A percentile compares a stretch with the other conserved stretches of the same genome.
These are phyloP conservation scores for Hirundo rustica DNA, from an alignment of 2,797 vertebrate genomes.

Conservation along the genomic window DNA sequence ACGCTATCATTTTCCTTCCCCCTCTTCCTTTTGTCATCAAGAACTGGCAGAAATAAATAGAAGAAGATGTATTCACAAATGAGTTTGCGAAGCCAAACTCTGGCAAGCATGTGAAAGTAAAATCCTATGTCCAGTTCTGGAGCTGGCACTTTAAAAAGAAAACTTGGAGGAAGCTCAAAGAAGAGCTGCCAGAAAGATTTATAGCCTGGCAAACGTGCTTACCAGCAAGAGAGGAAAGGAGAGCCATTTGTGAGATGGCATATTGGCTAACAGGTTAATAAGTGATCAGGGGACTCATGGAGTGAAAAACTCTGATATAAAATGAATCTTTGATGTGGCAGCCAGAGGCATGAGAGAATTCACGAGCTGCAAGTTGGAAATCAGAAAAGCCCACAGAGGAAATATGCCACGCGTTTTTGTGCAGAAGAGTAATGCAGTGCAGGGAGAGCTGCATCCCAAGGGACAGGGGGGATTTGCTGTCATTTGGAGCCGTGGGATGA, in stretches of 20 bases:
- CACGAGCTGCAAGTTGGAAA: not conserved
- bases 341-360: constrained; percentile 12
- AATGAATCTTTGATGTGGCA: constrained; percentile 35
- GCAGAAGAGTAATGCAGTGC: not conserved
- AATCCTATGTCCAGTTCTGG: not conserved
- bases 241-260: not conserved
- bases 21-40: constrained; percentile 19
- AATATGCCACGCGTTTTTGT: not conserved
- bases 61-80: not conserved
- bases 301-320: constrained; percentile 28
- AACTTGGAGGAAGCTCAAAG: constrained; percentile 32
- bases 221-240: not conserved
- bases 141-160: constrained; percentile 17
- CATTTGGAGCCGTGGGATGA: not conserved
- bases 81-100: not conserved
- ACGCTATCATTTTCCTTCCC: not conserved
- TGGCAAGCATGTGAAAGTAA: not conserved
- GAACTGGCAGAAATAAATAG: constrained; percentile 5
- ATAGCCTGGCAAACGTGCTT: not conserved
- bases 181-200: constrained; percentile 44
- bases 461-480: not conserved
- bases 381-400: constrained; percentile 29
- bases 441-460: not conserved
- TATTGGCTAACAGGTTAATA: constrained; percentile 26
- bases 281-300: not conserved